Base-by-base conservation (phyloP, 2,113 vertebrate genomes). In the Myrmecobius fasciatus region DNA sequence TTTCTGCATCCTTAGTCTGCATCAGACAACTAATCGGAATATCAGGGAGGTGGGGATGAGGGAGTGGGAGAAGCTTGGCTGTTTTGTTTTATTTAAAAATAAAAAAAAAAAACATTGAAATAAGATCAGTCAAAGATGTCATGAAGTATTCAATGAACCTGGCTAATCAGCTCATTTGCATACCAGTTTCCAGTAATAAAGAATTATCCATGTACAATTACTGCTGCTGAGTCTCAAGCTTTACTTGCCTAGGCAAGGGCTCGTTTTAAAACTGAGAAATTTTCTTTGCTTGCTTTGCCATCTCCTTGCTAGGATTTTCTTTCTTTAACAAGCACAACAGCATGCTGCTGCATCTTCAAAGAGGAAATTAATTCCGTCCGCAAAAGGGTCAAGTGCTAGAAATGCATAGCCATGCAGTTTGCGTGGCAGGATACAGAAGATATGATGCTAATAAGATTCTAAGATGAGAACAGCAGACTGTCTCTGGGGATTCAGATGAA, bases 381-480 rank as follows among this genome's bases (percentile, higher is more conserved):
- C 98, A 99, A 98, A 98, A 99, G 99, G 99, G 99, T 99, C 99
- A 99, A 99, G 98, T 99, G 98, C 99, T 98, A 98, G 98, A 99
- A 99, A 99, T 99, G 99, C 99, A 99, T 99, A 99, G 99, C 99
- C 99, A 99, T 99, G 99, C 98, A 99, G 98, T 99, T 99, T 99
- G 99, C 98, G 97, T 99, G 99, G 99, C 98, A 99, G 99, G 99
- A 98, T 98, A 98, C 96, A 97, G 98, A 98, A 99, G 99, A 99
- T 98, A 98, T 98, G 98, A 99, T 99, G 98, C 99, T 99, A 99
- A 99, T 99, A 99, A 99, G 99, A 99, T 99, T 99, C 99, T 98
- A 99, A 99, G 99, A 99, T 99, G 98, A 98, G 98, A 99, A 98
- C 98, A 99, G 98, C 98, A 98, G 98, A 97, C 98, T 98, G 98